Conservation (phyloP, 1,140 invertebrate genomes). For the Euschistus heros region DNA sequence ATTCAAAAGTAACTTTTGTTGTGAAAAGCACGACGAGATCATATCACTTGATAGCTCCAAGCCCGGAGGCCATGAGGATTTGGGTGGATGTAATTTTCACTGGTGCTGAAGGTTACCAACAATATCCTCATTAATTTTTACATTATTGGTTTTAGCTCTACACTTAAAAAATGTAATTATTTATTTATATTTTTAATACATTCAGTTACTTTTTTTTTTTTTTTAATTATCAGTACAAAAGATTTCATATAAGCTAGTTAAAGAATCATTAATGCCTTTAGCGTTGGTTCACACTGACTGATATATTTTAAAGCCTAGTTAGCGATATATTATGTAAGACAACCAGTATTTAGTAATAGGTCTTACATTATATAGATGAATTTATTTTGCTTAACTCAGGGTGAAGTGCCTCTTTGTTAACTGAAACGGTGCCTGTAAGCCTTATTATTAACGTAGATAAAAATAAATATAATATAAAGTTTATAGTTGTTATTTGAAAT, state of each 20-base stretch:
- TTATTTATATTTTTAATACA: slow-evolving; percentile 1
- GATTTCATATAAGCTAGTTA: not conserved
- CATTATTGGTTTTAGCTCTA: not conserved
- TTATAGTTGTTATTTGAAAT: not conserved
- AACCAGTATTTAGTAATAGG: not conserved
- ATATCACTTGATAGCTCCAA: slow-evolving; percentile 87
- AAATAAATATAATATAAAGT: not conserved
- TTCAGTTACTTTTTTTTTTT: not conserved
- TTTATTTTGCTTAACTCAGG: slow-evolving; percentile 5
- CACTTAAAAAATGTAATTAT: slow-evolving; percentile 1
- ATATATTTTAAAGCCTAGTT: not conserved
- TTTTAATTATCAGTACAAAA: not conserved
- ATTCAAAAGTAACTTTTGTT: slow-evolving; percentile 84
- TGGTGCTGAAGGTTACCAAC: slow-evolving; percentile 74
- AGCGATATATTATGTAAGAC: not conserved
- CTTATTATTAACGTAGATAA: not conserved
- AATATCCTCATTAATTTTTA: slow-evolving; percentile 35
- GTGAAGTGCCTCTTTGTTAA: slow-evolving; percentile 5
- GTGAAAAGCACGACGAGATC: slow-evolving; percentile 86
- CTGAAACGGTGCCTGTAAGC: not conserved
- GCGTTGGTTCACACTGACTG: not conserved
- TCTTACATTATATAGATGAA: no score
- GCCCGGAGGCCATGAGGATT: slow-evolving; percentile 85
- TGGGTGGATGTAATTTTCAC: slow-evolving; percentile 96
- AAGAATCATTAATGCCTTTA: not conserved